Evolutionary conservation across 2,797 vertebrate species (phyloP).

Genomic region (Tauraco hartlaubi): DNA sequence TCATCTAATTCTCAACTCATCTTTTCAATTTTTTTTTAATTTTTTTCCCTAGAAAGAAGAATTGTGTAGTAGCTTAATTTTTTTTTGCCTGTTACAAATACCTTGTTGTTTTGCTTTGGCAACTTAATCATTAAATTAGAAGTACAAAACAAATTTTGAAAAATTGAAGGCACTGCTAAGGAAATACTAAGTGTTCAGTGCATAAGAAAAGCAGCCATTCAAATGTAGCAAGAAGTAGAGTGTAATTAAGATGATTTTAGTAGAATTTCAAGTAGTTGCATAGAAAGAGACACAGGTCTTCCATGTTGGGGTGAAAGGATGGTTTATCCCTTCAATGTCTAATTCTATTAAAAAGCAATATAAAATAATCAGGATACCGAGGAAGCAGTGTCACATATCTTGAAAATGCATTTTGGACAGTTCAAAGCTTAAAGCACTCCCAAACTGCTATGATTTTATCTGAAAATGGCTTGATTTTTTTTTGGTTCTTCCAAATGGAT

Average conservation of each 20-base stretch:
- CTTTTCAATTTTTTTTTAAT: not conserved
- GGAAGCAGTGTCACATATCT: not conserved
- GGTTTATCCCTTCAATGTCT: not conserved
- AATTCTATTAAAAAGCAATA: not conserved
- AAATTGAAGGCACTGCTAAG: not conserved
- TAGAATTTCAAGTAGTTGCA: not conserved
- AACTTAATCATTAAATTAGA: not conserved
- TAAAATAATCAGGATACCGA: not conserved
- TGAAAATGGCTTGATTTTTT: not conserved
- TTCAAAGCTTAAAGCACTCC: not conserved
- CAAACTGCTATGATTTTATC: not conserved
- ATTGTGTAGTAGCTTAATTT: not conserved
- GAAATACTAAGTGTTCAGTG: not conserved
- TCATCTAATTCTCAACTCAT: not conserved
- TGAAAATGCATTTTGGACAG: not conserved
- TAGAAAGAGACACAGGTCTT: not conserved
- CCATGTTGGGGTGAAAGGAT: not conserved
- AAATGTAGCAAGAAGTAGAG: not conserved
- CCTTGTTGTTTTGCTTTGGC: not conserved
- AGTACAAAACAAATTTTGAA: not conserved
- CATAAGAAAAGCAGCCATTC: not conserved
- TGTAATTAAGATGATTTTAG: conserved; percentile 17
- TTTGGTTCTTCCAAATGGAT: not conserved
- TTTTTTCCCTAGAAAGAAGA: not conserved
- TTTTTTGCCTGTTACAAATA: not conserved